Evolutionary conservation across 30 jellyfish, hydroid and myxozoan genomes (phyloP).

Genomic region (Chrysaora quinquecirrha): DNA sequence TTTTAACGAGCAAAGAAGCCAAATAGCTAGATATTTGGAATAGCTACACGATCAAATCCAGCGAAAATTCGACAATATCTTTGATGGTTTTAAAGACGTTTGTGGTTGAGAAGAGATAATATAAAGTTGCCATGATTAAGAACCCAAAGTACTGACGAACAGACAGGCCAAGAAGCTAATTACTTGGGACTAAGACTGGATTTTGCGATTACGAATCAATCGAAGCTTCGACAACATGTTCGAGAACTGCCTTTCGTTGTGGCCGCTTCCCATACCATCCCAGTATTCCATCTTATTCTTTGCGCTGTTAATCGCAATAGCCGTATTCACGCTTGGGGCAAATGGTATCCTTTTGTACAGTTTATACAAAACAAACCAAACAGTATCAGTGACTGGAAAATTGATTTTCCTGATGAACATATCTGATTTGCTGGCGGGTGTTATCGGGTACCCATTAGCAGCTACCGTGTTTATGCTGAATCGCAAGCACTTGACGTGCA

Average conservation of each 20-base stretch:
- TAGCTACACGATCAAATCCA: too few species aligned
- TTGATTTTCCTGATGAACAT: conserved; percentile 39
- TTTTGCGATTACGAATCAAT: too few species aligned
- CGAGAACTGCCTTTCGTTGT: conserved; percentile 34
- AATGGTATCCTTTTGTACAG: conserved; percentile 13
- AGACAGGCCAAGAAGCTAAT: too few species aligned
- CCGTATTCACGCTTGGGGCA: conserved; percentile 15
- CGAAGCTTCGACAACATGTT: too few species aligned
- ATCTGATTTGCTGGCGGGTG: conserved; percentile 39
- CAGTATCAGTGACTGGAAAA: conserved; percentile 24
- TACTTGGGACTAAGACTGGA: too few species aligned
- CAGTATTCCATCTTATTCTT: conserved; percentile 15
- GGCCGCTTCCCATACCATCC: conserved; percentile 29
- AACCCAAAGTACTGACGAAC: too few species aligned
- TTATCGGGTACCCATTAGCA: conserved; percentile 34
- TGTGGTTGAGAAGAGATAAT: too few species aligned
- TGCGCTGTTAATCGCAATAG: neutral
- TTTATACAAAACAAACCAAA: conserved; percentile 35
- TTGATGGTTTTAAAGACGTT: too few species aligned
- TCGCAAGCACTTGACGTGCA: conserved; percentile 16
- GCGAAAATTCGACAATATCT: too few species aligned
- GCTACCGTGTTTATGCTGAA: conserved; percentile 11
- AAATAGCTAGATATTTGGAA: too few species aligned
- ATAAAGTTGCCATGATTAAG: too few species aligned
- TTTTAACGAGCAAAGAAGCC: too few species aligned